Percentiles rank a stretch among this genome's conserved stretches.
Conservation (phyloP, 2,797 vertebrate genomes). For the Hephaestus fuliginosus region DNA sequence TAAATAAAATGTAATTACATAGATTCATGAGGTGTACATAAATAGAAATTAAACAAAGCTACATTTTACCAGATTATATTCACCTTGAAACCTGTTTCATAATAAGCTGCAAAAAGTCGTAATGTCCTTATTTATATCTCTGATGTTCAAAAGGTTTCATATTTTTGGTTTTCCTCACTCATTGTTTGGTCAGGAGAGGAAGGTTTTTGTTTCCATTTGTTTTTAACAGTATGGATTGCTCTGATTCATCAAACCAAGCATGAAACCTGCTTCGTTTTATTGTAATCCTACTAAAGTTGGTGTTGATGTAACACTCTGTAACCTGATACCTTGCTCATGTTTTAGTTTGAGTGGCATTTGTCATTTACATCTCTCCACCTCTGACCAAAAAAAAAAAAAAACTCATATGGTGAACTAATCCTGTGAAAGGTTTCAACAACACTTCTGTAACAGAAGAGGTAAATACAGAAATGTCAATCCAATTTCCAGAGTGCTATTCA, state of each 20-base stretch:
- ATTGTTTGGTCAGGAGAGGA: neutral
- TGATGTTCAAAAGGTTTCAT: neutral
- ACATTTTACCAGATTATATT: too few relatives aligned
- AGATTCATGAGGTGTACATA: neutral
- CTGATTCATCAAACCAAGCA: neutral
- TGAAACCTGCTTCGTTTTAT: neutral
- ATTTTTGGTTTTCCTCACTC: neutral
- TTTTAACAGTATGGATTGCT: neutral
- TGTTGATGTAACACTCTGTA: neutral
- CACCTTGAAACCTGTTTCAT: neutral
- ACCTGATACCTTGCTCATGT: neutral
- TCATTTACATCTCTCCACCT: neutral
- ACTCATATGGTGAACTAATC: accelerated
- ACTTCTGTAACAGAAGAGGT: neutral
- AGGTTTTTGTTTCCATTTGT: neutral
- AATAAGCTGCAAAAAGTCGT: neutral
- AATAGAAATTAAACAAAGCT: too few relatives aligned
- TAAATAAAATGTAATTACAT: neutral
- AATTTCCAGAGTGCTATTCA: neutral
- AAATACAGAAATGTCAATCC: neutral
- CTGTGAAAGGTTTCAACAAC: neutral
- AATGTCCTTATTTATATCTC: neutral
- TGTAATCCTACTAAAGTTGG: neutral
- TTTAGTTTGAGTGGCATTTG: neutral
- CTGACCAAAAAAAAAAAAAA: too few relatives aligned